These are phyloP conservation scores for Gallinago media DNA, from an alignment of 2,113 vertebrate species.

Conservation along the genomic window DNA sequence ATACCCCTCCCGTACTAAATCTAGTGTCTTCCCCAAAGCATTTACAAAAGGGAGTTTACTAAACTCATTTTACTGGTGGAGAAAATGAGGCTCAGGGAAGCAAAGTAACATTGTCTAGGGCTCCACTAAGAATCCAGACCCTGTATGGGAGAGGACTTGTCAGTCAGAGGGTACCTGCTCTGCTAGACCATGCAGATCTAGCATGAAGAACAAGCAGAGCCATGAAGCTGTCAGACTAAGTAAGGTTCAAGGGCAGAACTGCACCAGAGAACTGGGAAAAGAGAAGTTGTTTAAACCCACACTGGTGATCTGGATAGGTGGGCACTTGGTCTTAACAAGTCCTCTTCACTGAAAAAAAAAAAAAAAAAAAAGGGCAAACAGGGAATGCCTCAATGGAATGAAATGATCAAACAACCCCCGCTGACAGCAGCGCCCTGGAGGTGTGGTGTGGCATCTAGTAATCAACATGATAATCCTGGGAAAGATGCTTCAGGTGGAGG, in stretches of 20 bases:
- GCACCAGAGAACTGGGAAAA: neutral
- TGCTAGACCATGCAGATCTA: neutral
- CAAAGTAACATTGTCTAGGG: neutral
- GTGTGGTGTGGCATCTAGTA: neutral
- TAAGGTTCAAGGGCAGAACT: neutral
- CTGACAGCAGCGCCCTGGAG: neutral
- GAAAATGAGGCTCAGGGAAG: neutral
- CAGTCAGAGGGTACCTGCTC: neutral
- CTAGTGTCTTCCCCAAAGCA: neutral
- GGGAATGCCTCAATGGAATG: neutral
- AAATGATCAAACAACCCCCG: neutral
- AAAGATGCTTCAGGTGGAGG: conserved; percentile 14
- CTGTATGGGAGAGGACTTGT: neutral
- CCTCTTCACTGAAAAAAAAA: neutral
- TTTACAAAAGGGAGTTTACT: neutral
- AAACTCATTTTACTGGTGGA: neutral
- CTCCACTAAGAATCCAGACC: neutral
- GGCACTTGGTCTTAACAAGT: neutral
- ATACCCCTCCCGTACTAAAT: neutral
- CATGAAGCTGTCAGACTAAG: neutral
- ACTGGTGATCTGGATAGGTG: neutral
- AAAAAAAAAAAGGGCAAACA: neutral
- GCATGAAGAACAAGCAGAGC: neutral
- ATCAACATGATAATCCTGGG: neutral
- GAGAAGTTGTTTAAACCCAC: neutral